Evolutionary conservation across 2,888 invertebrate genomes (phyloP), one percentile per base, ranked within the genome.

Genomic region (Orthosia incerta): DNA sequence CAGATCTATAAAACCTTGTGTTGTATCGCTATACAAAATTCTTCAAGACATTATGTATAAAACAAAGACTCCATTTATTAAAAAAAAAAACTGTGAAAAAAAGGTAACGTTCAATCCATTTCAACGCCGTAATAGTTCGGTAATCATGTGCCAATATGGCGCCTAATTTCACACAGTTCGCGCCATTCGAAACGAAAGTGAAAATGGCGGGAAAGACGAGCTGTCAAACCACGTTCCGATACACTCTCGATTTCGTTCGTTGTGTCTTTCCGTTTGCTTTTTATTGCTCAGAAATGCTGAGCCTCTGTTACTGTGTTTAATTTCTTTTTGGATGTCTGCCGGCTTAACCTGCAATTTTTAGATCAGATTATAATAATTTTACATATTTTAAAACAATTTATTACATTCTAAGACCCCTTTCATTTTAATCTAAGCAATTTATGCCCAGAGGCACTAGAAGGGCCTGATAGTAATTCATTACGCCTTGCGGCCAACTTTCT

Each of bases 201-300:
- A 91, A 90, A 90, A 88, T 86, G 87, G 90, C 90, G 90, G 89
- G 89, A 90, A 89, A 90, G 88, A 90, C 87, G 87, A 85, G 86
- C 88, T 88, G 91, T 89, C 89, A 88, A 90, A 89, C 72, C 74
- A 84, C 89, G 90, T 89, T 90, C 88, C 87, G 86, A 82, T 89
- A 84, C 86, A 91, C 91, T 91, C 87, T 91, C 88, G 84, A 72
- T 91, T 90, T 90, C 86, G 63, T 79, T 87, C 57, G 57, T 65
- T 68, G 56, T 68, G 18, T 72, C 77, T 72, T 80, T 70, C 64
- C 69, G 65, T 46, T 66, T 68, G 4, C 31, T 57, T 64, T 61
- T 76, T 76, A 26, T 55, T 67, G 13, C 26, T 48, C 15, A 53
- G n/a, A 76, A 62, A 57, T 16, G 20, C 15, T 46, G 26, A 3